A percentile compares a stretch with the other conserved stretches of the same genome.
Conservation (phyloP, 2,797 vertebrate genomes). For the Melanotaenia trifasciata region DNA sequence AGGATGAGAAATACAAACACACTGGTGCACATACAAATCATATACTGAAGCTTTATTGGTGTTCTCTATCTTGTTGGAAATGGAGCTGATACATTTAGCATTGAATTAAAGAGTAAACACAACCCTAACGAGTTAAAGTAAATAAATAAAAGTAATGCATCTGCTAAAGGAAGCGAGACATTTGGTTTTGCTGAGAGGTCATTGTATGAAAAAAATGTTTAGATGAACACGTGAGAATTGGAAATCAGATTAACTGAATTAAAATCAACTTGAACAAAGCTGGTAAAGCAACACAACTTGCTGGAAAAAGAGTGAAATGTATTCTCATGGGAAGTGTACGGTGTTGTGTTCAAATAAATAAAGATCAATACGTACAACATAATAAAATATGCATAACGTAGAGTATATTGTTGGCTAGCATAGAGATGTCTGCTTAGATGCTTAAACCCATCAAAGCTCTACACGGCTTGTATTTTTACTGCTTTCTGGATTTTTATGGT, state of each 20-base stretch:
- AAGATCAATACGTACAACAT: neutral
- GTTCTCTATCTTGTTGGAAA: conserved; percentile 38
- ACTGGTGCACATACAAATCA: conserved; percentile 43
- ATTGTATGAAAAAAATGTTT: conserved; percentile 35
- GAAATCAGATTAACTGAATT: conserved; percentile 16
- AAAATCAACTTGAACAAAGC: conserved; percentile 49
- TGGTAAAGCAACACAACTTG: conserved; percentile 46
- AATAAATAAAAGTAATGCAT: conserved; percentile 2
- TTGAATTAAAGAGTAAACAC: conserved; percentile 34
- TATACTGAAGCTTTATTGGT: conserved; percentile 39
- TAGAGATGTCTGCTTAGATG: conserved; percentile 10
- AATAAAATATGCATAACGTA: neutral
- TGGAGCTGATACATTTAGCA: conserved; percentile 15
- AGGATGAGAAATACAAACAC: conserved; percentile 33
- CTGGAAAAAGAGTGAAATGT: conserved; percentile 40
- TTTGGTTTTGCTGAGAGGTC: conserved; percentile 8
- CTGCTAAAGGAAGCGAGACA: conserved; percentile 16
- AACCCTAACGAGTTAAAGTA: conserved; percentile 22
- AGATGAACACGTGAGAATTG: conserved; percentile 28
- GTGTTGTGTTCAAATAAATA: conserved; percentile 1
- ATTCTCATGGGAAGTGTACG: conserved; percentile 10
- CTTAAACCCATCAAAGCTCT: conserved; percentile 1
- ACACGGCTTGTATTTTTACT: neutral
- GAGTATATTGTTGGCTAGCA: conserved; percentile 12
- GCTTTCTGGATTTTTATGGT: conserved; percentile 24